Evolutionary conservation across 2,888 invertebrate genomes (phyloP).

Genomic region (Diachrysia chrysitis): DNA sequence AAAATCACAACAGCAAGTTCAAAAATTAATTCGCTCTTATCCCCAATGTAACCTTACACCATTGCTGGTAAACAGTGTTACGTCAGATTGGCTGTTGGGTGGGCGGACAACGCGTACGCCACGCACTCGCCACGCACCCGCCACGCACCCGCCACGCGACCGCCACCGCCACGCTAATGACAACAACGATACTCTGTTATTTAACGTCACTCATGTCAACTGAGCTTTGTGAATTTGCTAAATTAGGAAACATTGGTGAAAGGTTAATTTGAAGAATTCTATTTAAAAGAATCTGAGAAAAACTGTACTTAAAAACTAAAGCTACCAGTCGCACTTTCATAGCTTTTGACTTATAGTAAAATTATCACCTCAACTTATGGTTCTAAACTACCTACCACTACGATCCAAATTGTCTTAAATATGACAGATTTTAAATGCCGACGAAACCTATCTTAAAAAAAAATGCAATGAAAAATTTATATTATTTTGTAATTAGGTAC

Average conservation of each 20-base stretch:
- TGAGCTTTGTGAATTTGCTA: conserved; percentile 29
- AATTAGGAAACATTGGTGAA: conserved; percentile 10
- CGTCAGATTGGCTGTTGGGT: conserved; percentile 57
- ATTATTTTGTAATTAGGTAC: too few species aligned
- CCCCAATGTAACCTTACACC: conserved; percentile 55
- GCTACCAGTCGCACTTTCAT: too few species aligned
- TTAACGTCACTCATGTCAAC: conserved; percentile 46
- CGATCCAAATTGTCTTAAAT: too few species aligned
- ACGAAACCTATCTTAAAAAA: too few species aligned
- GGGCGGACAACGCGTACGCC: conserved; percentile 39
- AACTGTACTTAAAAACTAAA: too few species aligned
- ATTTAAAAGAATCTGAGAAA: too few species aligned
- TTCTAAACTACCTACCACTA: too few species aligned
- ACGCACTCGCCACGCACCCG: conserved; percentile 52
- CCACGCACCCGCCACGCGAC: conserved; percentile 61
- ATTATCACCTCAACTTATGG: too few species aligned
- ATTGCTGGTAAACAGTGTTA: conserved; percentile 48
- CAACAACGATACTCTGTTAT: conserved; percentile 64
- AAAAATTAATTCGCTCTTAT: conserved; percentile 46
- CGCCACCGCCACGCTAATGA: conserved; percentile 51
- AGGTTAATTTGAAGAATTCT: not conserved
- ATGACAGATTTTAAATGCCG: too few species aligned
- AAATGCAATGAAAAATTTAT: too few species aligned
- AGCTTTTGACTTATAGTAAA: too few species aligned
- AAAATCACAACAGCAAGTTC: not conserved